Percentiles rank a stretch among this genome's conserved stretches.
Evolutionary conservation across 2,888 invertebrate genomes (phyloP).

Genomic region (Notocelia uddmanniana): DNA sequence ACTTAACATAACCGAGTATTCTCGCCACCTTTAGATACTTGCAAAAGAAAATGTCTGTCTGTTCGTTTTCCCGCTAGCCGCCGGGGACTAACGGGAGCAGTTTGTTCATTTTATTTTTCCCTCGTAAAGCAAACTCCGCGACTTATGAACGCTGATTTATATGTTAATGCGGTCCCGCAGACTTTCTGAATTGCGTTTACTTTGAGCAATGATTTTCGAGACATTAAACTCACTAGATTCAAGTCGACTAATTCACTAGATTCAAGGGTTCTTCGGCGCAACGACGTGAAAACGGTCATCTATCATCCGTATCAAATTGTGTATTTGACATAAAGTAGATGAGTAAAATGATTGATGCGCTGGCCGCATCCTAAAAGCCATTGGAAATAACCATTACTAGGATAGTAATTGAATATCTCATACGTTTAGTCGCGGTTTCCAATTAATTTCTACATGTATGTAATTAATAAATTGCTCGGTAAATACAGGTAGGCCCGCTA

Average conservation of each 20-base stretch:
- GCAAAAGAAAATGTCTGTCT: constrained; percentile 66
- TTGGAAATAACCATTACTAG: constrained; percentile 60
- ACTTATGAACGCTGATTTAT: constrained; percentile 72
- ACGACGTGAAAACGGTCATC: constrained; percentile 70
- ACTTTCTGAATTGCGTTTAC: constrained; percentile 53
- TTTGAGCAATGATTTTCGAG: constrained; percentile 48
- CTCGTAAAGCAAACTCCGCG: constrained; percentile 68
- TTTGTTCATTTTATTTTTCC: constrained; percentile 68
- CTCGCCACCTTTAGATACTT: constrained; percentile 55
- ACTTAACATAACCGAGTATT: constrained; percentile 32
- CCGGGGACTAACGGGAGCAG: constrained; percentile 66
- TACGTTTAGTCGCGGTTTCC: constrained; percentile 28
- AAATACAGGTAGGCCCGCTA: constrained; percentile 44
- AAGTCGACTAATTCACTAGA: constrained; percentile 50
- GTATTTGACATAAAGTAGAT: constrained; percentile 83
- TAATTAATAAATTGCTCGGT: constrained; percentile 45
- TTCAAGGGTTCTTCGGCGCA: constrained; percentile 52
- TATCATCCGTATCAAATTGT: constrained; percentile 82
- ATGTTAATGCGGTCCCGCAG: constrained; percentile 58
- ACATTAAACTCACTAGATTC: constrained; percentile 45
- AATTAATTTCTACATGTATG: constrained; percentile 40
- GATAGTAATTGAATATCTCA: constrained; percentile 63
- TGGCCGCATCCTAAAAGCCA: constrained; percentile 67
- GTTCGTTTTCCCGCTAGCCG: constrained; percentile 71
- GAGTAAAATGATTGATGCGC: constrained; percentile 81